phyloP scores from a whole-genome alignment of 2,797 vertebrate species.

The Pagetopsis macropterus region DNA sequence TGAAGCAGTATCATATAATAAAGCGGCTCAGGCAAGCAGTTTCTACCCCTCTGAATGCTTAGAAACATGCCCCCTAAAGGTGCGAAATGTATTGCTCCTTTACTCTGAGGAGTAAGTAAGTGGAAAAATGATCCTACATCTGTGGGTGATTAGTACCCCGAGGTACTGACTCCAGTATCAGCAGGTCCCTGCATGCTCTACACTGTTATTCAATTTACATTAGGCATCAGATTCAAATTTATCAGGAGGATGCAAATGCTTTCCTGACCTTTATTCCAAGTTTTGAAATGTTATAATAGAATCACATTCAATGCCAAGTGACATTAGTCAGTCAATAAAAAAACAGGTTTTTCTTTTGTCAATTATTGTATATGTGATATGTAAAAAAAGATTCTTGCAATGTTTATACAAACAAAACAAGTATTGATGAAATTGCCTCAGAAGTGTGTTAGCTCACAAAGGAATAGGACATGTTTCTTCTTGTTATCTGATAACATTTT shows the following conservation, averaged over 20 bases:
- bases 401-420: background rate
- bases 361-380: background rate
- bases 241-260: background rate
- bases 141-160: conserved; percentile 23
- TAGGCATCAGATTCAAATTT: background rate
- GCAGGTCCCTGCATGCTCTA: background rate
- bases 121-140: conserved; percentile 10
- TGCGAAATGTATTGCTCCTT: background rate
- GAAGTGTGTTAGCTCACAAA: background rate
- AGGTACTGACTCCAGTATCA: background rate
- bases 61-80: background rate
- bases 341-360: background rate
- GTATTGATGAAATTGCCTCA: background rate
- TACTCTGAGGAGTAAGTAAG: background rate
- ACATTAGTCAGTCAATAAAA: background rate
- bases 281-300: background rate
- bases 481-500: conserved; percentile 2
- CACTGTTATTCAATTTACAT: background rate
- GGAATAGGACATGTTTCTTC: background rate
- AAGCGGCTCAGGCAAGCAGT: conserved; percentile 7
- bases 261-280: background rate
- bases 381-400: no score
- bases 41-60: conserved; percentile 11
- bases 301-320: conserved; percentile 1
- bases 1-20: no score